phyloP scores from a whole-genome alignment of 2,797 vertebrate species.

The Catostomus latipinnis region DNA sequence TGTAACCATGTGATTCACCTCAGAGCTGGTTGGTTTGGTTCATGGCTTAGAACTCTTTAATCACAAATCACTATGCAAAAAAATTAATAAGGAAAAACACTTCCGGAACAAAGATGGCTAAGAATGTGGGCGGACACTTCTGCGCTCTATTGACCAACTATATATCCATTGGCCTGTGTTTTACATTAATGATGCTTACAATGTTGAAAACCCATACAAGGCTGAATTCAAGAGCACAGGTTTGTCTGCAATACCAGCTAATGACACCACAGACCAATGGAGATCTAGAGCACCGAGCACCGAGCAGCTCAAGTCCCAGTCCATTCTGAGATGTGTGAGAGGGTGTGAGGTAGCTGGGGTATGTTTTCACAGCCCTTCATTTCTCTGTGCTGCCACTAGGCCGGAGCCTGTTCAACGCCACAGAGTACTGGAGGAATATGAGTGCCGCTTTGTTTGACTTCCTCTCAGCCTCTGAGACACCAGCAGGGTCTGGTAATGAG shows the following conservation, averaged over 20 bases:
- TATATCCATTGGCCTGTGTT: not conserved
- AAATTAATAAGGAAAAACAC: no score
- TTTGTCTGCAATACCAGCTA: not conserved
- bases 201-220: conserved; percentile 2
- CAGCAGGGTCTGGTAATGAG: conserved; percentile 81
- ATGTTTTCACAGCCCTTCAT: conserved; percentile 72
- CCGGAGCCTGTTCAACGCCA: conserved; percentile 72
- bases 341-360: conserved; percentile 51
- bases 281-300: conserved; percentile 3
- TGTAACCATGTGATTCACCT: no score
- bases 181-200: not conserved
- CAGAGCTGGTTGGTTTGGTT: no score
- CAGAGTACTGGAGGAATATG: conserved; percentile 70
- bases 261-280: no score
- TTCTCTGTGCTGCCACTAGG: conserved; percentile 71
- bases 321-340: conserved; percentile 22
- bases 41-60: no score
- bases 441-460: conserved; percentile 82
- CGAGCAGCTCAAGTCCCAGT: conserved; percentile 10
- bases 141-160: conserved; percentile 68
- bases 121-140: no score
- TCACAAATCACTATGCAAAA: no score
- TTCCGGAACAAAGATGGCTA: no score
- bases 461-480: conserved; percentile 79
- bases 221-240: conserved; percentile 1